Evolutionary conservation across 2,113 vertebrate genomes (phyloP).

Genomic region (Saimiri boliviensis): DNA sequence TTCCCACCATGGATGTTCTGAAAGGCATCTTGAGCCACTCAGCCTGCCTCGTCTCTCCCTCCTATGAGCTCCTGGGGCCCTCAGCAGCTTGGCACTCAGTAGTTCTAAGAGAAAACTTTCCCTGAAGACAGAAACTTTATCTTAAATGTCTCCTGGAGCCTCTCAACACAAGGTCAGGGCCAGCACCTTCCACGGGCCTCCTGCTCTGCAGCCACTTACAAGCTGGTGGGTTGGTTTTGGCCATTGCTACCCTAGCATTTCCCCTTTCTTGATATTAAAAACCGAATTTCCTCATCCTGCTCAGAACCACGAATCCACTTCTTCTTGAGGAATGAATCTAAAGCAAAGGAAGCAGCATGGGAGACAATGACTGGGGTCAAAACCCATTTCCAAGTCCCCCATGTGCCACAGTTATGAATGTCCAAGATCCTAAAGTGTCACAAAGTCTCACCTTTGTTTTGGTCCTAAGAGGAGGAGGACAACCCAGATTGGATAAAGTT

Average conservation of each 20-base stretch:
- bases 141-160: no score
- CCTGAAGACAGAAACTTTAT: neutral
- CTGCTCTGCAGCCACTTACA: fast-evolving
- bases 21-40: neutral
- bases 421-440: neutral
- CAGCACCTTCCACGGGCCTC: neutral
- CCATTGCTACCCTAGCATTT: neutral
- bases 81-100: neutral
- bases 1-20: neutral
- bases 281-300: neutral
- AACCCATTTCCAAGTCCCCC: neutral
- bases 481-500: neutral
- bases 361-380: fast-evolving
- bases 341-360: neutral
- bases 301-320: no score
- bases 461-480: neutral
- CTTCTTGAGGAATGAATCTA: neutral
- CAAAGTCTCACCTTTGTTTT: neutral
- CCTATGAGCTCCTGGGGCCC: neutral
- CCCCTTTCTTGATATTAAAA: neutral
- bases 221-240: neutral
- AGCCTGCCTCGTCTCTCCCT: neutral
- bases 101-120: neutral
- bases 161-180: neutral
- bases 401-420: no score